A percentile compares a stretch with the other conserved stretches of the same genome.
Evolutionary conservation across 2,888 invertebrate genomes (phyloP).

Genomic region (Zygothrica quintamaculata): DNA sequence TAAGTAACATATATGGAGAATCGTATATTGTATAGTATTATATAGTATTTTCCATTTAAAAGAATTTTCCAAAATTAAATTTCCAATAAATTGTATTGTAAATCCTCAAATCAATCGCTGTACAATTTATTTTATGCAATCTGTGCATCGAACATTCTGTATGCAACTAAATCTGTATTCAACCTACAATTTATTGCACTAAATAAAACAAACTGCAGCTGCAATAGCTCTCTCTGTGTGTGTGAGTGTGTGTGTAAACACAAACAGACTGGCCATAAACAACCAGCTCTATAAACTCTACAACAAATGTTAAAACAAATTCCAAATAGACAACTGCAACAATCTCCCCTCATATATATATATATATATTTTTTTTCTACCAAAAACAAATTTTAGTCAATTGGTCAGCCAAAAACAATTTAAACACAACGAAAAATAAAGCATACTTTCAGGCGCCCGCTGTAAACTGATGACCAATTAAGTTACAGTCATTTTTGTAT

Average conservation of each 20-base stretch:
- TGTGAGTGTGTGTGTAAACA: slow-evolving; percentile 32
- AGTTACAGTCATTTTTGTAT: slow-evolving; percentile 62
- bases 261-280: slow-evolving; percentile 48
- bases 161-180: slow-evolving; percentile 55
- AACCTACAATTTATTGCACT: slow-evolving; percentile 62
- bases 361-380: slow-evolving; percentile 16
- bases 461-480: slow-evolving; percentile 58
- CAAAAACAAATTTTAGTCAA: slow-evolving; percentile 57
- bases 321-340: slow-evolving; percentile 14
- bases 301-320: slow-evolving; percentile 30
- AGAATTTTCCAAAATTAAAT: slow-evolving; percentile 17
- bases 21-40: too few species aligned
- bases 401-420: slow-evolving; percentile 73
- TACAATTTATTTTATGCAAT: slow-evolving; percentile 65
- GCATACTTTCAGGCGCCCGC: slow-evolving; percentile 49
- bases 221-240: slow-evolving; percentile 36
- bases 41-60: slow-evolving; percentile 10
- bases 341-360: too few species aligned
- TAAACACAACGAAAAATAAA: too few species aligned
- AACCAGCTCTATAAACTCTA: slow-evolving; percentile 62
- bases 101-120: slow-evolving; percentile 63
- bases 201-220: slow-evolving; percentile 58
- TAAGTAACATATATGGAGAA: too few species aligned
- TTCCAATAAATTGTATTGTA: slow-evolving; percentile 50
- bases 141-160: slow-evolving; percentile 44